phyloP scores from a whole-genome alignment of 2,888 invertebrate species.

The Salticus scenicus region DNA sequence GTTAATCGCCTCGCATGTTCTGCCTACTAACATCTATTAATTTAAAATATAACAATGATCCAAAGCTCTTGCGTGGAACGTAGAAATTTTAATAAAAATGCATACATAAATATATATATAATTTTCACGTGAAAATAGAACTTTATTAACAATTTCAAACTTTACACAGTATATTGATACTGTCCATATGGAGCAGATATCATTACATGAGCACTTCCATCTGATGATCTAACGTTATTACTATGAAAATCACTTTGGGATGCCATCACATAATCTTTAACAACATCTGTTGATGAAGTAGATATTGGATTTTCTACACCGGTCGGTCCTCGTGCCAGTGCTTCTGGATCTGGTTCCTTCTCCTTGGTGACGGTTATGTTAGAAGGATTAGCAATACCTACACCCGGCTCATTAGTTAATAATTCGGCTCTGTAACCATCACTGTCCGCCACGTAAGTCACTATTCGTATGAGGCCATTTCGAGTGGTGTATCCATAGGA shows the following conservation, averaged over 20 bases:
- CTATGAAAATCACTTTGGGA: background rate
- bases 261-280: slow-evolving; percentile 31
- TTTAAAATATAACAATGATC: too few species aligned
- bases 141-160: background rate
- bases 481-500: slow-evolving; percentile 64
- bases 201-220: slow-evolving; percentile 24
- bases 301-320: background rate
- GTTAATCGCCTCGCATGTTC: too few species aligned
- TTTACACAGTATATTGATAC: slow-evolving; percentile 33
- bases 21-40: too few species aligned
- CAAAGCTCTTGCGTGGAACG: too few species aligned
- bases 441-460: slow-evolving; percentile 59
- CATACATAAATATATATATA: too few species aligned
- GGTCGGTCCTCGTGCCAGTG: slow-evolving; percentile 33
- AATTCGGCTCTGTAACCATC: slow-evolving; percentile 59
- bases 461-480: slow-evolving; percentile 57
- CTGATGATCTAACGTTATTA: background rate
- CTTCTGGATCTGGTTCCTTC: slow-evolving; percentile 49
- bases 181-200: slow-evolving; percentile 7
- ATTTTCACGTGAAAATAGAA: too few species aligned
- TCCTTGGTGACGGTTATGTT: slow-evolving; percentile 52
- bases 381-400: slow-evolving; percentile 21
- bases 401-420: slow-evolving; percentile 61
- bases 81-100: too few species aligned
- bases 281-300: slow-evolving; percentile 15